Conservation (phyloP, 2,888 invertebrate species). For the Idaea biselata region DNA sequence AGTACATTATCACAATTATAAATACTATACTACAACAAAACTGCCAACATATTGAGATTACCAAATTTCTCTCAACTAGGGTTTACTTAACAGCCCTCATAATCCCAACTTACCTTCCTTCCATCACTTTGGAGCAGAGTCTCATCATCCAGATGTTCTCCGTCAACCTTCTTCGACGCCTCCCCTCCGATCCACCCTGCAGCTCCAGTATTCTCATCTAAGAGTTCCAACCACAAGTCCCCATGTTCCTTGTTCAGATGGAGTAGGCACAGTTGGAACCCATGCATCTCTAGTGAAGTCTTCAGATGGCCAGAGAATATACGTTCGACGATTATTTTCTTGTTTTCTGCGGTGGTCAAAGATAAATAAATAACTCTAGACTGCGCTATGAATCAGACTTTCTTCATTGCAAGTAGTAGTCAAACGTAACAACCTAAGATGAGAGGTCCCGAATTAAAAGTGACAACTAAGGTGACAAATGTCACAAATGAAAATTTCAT, state of each 20-base stretch:
- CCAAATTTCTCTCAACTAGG: no score
- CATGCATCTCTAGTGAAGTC: constrained; percentile 89
- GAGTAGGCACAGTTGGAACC: constrained; percentile 87
- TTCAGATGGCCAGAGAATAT: constrained; percentile 82
- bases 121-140: constrained; percentile 43
- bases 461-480: no score
- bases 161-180: constrained; percentile 55
- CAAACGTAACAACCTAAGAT: no score
- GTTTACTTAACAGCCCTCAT: background rate
- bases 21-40: no score
- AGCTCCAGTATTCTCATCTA: constrained; percentile 81
- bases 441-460: no score
- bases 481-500: no score
- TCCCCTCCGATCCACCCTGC: constrained; percentile 79
- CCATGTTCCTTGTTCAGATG: constrained; percentile 70
- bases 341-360: constrained; percentile 47
- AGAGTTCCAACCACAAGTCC: constrained; percentile 71
- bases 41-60: no score
- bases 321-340: constrained; percentile 72
- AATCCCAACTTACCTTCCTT: constrained; percentile 42
- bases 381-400: no score
- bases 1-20: no score
- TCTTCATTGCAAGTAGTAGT: no score
- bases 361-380: background rate
- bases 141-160: constrained; percentile 51